These are phyloP conservation scores for Lepisosteus oculatus DNA, from an alignment of 2,113 vertebrate species.

Conservation along the genomic window DNA sequence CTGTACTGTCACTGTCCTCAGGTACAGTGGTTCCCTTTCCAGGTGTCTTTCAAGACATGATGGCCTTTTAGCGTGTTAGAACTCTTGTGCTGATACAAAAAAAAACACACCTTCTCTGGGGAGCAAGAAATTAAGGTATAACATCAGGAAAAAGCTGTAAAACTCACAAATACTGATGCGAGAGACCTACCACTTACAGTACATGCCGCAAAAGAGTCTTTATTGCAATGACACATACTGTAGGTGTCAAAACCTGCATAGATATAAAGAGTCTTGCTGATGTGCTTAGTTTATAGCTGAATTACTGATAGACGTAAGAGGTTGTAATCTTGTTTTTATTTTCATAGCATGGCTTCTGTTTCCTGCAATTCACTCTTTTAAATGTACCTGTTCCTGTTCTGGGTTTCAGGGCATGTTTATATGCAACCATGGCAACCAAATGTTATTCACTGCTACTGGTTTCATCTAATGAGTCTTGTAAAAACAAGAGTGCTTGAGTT, in stretches of 20 bases:
- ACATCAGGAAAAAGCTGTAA: background rate
- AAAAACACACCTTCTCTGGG: background rate
- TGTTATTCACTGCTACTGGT: background rate
- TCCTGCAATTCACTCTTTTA: background rate
- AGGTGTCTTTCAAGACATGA: background rate
- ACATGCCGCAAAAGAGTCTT: too few relatives aligned
- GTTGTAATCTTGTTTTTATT: background rate
- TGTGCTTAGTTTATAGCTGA: background rate
- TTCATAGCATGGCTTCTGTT: background rate
- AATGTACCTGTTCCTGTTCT: background rate
- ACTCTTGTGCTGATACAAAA: background rate
- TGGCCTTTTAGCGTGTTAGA: background rate
- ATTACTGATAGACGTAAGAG: background rate
- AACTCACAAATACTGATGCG: background rate
- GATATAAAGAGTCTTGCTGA: too few relatives aligned
- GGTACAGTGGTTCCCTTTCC: conserved; percentile 53
- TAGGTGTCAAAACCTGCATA: too few relatives aligned
- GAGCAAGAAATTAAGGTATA: background rate
- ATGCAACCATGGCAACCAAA: too few relatives aligned
- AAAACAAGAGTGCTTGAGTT: background rate
- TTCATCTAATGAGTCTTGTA: background rate
- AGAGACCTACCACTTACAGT: too few relatives aligned
- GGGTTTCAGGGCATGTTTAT: too few relatives aligned
- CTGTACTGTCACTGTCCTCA: conserved; percentile 64
- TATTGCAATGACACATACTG: too few relatives aligned